Evolutionary conservation across 2,797 vertebrate species (phyloP).

Genomic region (Danio choprae): DNA sequence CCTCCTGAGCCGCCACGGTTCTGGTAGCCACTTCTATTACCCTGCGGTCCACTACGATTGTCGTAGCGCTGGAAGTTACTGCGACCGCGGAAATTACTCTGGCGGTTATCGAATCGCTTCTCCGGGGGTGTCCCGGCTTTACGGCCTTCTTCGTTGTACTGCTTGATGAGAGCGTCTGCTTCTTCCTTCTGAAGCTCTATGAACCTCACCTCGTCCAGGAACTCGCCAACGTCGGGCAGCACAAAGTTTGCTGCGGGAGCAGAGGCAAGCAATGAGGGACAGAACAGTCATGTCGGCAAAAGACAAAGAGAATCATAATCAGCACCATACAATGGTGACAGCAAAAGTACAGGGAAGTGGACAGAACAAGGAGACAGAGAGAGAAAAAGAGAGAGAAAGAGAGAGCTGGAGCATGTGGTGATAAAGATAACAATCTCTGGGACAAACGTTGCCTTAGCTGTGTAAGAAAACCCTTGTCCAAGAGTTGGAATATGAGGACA

Average conservation of each 20-base stretch:
- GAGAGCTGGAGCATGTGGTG: constrained; percentile 42
- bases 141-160: constrained; percentile 92
- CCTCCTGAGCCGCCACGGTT: constrained; percentile 72
- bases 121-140: constrained; percentile 89
- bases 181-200: constrained; percentile 85
- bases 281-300: constrained; percentile 75
- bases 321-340: constrained; percentile 61
- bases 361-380: constrained; percentile 46
- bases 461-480: constrained; percentile 66
- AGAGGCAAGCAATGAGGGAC: constrained; percentile 76
- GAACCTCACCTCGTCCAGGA: constrained; percentile 86
- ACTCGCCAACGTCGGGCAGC: constrained; percentile 88
- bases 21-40: constrained; percentile 76
- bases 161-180: constrained; percentile 84
- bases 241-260: constrained; percentile 87
- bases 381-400: constrained; percentile 38
- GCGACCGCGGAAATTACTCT: constrained; percentile 80
- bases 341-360: constrained; percentile 49
- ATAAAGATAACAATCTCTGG: constrained; percentile 49
- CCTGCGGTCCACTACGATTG: constrained; percentile 77
- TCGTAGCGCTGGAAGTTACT: constrained; percentile 84
- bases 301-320: constrained; percentile 77
- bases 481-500: constrained; percentile 52
- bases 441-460: constrained; percentile 62
- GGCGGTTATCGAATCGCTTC: constrained; percentile 88